phyloP scores from a whole-genome alignment of 2,888 invertebrate genomes.

The Hirtodrosophila confusa region DNA sequence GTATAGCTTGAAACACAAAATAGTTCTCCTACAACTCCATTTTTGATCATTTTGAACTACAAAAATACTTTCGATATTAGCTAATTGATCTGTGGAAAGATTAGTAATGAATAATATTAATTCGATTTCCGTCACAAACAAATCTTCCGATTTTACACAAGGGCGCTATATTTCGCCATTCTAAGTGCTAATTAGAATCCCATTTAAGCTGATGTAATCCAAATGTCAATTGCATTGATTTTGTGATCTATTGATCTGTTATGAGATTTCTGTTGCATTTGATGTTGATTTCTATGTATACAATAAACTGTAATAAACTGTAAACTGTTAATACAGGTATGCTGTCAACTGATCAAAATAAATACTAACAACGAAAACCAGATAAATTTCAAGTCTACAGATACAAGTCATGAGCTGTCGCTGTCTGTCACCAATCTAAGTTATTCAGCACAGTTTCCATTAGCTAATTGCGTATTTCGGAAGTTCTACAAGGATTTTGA shows the following conservation, averaged over 20 bases:
- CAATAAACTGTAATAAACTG: slow-evolving; percentile 11
- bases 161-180: slow-evolving; percentile 40
- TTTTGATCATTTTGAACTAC: no score
- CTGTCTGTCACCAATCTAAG: slow-evolving; percentile 45
- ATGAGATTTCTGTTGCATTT: slow-evolving; percentile 8
- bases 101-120: background rate
- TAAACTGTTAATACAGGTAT: slow-evolving; percentile 23
- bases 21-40: no score
- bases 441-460: slow-evolving; percentile 38
- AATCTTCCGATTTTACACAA: slow-evolving; percentile 19
- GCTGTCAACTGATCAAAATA: slow-evolving; percentile 28
- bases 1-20: no score
- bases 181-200: slow-evolving; percentile 34
- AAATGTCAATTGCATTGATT: slow-evolving; percentile 65
- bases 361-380: slow-evolving; percentile 13
- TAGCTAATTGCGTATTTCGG: slow-evolving; percentile 66
- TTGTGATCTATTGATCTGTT: slow-evolving; percentile 28
- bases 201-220: slow-evolving; percentile 65
- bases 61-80: no score
- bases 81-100: background rate
- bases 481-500: slow-evolving; percentile 55
- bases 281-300: slow-evolving; percentile 24
- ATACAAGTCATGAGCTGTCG: slow-evolving; percentile 35
- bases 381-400: slow-evolving; percentile 52
- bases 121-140: slow-evolving; percentile 12